Percentiles rank a stretch among this genome's conserved stretches.
phyloP scores from a whole-genome alignment of 2,888 invertebrate genomes.

The Mimumesa dahlbomi region DNA sequence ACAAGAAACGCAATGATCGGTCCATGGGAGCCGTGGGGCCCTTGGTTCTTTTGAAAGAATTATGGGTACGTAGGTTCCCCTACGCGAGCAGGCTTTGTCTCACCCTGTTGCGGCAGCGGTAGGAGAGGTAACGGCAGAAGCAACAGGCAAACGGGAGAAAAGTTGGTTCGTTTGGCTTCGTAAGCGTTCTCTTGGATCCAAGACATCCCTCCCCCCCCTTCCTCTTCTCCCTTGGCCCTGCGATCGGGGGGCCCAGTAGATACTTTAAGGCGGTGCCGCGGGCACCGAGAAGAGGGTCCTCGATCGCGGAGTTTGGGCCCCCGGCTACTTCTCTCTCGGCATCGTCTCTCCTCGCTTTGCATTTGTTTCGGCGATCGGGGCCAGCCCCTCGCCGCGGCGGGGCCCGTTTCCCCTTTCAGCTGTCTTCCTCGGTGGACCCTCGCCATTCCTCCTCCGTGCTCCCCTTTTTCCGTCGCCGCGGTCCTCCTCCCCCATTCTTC shows the following conservation, averaged over 20 bases:
- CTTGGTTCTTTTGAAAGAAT: conserved; percentile 58
- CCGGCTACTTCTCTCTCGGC: conserved; percentile 17
- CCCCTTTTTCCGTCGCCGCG: conserved; percentile 53
- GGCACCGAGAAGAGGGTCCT: conserved; percentile 55
- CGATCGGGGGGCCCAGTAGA: conserved; percentile 70
- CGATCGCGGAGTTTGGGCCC: conserved; percentile 53
- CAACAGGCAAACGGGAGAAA: conserved; percentile 15
- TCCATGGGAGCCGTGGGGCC: conserved; percentile 36
- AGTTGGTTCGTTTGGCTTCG: conserved; percentile 45
- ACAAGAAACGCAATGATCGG: conserved; percentile 62
- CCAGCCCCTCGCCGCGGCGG: conserved; percentile 23
- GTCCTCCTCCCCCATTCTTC: conserved; percentile 48
- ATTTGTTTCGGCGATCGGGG: conserved; percentile 75
- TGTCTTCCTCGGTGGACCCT: conserved; percentile 65
- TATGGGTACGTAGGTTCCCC: conserved; percentile 56
- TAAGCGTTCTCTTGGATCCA: conserved; percentile 23
- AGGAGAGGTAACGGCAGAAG: background rate
- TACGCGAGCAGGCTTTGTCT: conserved; percentile 62
- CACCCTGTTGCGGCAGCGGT: conserved; percentile 26
- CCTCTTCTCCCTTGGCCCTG: conserved; percentile 11
- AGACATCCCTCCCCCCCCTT: conserved; percentile 3
- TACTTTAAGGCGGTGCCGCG: conserved; percentile 74
- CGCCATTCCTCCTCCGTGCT: conserved; percentile 61
- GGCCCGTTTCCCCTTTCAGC: conserved; percentile 72
- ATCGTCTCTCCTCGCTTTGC: conserved; percentile 74